Percentiles rank a stretch among this genome's conserved stretches.
Conservation (phyloP, 2,797 vertebrate genomes). For the Discoglossus pictus region DNA sequence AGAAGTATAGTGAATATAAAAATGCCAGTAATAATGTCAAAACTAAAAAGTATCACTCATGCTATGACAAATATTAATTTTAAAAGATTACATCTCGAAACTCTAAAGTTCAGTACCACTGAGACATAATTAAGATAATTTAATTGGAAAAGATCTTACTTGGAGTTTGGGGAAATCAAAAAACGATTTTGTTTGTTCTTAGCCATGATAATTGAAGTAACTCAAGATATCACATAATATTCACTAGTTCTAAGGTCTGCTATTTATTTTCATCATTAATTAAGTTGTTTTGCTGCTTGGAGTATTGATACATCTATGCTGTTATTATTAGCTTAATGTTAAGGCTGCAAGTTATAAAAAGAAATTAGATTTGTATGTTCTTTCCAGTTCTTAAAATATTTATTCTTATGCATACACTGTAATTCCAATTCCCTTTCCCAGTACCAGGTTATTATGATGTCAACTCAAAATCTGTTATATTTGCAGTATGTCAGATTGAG, state of each 20-base stretch:
- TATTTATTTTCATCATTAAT: constrained; percentile 67
- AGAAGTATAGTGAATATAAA: constrained; percentile 54
- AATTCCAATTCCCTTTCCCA: no score
- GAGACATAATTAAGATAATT: constrained; percentile 74
- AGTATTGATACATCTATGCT: constrained; percentile 27
- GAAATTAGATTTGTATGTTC: no score
- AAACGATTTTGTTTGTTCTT: constrained; percentile 67
- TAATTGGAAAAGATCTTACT: constrained; percentile 72
- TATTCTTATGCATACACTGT: no score
- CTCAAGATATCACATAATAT: constrained; percentile 63
- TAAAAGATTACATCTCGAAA: constrained; percentile 56
- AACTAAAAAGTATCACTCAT: constrained; percentile 55
- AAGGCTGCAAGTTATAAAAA: constrained; percentile 25
- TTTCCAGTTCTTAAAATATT: no score
- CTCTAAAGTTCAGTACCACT: constrained; percentile 69
- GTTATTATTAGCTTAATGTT: constrained; percentile 6
- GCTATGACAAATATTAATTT: constrained; percentile 64
- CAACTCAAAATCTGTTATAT: no score
- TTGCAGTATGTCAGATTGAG: no score
- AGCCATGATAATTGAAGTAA: constrained; percentile 64
- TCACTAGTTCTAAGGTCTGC: constrained; percentile 62
- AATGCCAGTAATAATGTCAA: constrained; percentile 56
- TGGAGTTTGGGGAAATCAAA: constrained; percentile 62
- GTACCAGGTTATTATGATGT: no score
- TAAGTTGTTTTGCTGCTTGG: constrained; percentile 54